These are phyloP conservation scores for Phania funesta DNA, from an alignment of 2,888 invertebrate species.

Conservation along the genomic window DNA sequence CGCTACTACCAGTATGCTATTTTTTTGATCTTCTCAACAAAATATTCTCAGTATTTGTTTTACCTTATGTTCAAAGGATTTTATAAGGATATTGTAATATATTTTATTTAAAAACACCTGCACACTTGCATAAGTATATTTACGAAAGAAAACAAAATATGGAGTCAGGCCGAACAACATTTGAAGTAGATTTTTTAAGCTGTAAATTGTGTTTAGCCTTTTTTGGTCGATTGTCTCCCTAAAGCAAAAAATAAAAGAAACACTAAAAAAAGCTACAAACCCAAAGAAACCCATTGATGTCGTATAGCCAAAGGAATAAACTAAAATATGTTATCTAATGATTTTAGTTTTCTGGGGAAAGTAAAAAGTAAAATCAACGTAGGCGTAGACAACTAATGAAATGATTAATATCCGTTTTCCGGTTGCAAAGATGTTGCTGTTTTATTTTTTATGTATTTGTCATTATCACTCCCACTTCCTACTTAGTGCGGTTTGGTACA, in stretches of 20 bases:
- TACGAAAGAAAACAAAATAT: neutral
- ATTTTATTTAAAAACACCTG: slow-evolving; percentile 7
- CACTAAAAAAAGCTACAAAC: neutral
- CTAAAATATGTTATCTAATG: too few relatives aligned
- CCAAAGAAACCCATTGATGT: slow-evolving; percentile 26
- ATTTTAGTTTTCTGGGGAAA: neutral
- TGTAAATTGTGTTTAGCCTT: slow-evolving; percentile 46
- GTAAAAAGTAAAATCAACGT: slow-evolving; percentile 29
- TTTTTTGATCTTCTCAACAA: slow-evolving; percentile 27
- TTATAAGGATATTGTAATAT: slow-evolving; percentile 48
- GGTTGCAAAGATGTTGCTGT: slow-evolving; percentile 58
- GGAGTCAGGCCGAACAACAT: slow-evolving; percentile 25
- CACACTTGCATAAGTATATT: neutral
- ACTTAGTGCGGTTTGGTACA: too few relatives aligned
- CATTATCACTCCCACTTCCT: too few relatives aligned
- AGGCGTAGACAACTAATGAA: slow-evolving; percentile 75
- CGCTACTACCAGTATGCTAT: slow-evolving; percentile 19
- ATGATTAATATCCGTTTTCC: slow-evolving; percentile 79
- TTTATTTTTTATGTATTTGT: slow-evolving; percentile 37
- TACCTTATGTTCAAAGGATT: slow-evolving; percentile 57
- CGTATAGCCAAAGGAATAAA: slow-evolving; percentile 39
- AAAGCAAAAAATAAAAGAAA: slow-evolving; percentile 17
- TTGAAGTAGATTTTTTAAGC: slow-evolving; percentile 54
- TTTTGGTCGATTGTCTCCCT: slow-evolving; percentile 30
- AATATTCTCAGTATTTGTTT: slow-evolving; percentile 31